Evolutionary conservation across 2,888 invertebrate genomes (phyloP).

Genomic region (Tetanocera ferruginea): DNA sequence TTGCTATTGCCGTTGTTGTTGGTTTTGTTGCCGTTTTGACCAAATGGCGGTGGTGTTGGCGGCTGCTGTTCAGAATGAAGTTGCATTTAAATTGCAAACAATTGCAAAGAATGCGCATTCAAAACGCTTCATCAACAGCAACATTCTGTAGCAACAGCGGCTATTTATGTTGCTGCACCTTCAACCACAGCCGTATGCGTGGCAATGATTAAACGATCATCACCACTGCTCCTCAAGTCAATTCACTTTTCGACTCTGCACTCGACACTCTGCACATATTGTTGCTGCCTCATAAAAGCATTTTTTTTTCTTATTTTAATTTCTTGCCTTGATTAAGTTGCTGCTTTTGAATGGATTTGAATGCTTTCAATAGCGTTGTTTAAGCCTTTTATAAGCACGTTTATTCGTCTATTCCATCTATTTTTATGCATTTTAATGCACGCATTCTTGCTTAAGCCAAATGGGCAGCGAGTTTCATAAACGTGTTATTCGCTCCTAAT

Average conservation of each 20-base stretch:
- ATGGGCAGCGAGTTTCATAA: neutral
- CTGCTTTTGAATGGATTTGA: conserved; percentile 3
- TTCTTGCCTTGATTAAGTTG: conserved; percentile 33
- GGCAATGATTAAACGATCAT: conserved; percentile 31
- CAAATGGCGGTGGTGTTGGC: neutral
- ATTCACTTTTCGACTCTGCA: too few species aligned
- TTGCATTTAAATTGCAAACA: conserved; percentile 22
- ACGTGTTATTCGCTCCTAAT: neutral
- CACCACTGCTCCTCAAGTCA: neutral
- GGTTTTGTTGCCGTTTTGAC: neutral
- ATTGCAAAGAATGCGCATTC: conserved; percentile 13
- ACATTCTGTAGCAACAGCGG: neutral
- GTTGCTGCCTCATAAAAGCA: conserved; percentile 11
- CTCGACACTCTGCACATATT: neutral
- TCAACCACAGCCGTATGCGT: neutral
- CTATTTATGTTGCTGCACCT: neutral
- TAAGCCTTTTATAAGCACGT: conserved; percentile 8
- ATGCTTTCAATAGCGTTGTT: conserved; percentile 18
- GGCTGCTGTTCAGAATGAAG: neutral
- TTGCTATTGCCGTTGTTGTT: neutral
- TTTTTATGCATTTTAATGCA: neutral
- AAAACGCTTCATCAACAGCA: conserved; percentile 19
- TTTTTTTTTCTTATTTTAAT: neutral
- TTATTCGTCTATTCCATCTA: neutral
- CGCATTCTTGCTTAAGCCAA: neutral